Percentiles rank a stretch among this genome's conserved stretches.
These are phyloP conservation scores for Hirtodrosophila confusa DNA, from an alignment of 2,888 invertebrate genomes.

Conservation along the genomic window DNA sequence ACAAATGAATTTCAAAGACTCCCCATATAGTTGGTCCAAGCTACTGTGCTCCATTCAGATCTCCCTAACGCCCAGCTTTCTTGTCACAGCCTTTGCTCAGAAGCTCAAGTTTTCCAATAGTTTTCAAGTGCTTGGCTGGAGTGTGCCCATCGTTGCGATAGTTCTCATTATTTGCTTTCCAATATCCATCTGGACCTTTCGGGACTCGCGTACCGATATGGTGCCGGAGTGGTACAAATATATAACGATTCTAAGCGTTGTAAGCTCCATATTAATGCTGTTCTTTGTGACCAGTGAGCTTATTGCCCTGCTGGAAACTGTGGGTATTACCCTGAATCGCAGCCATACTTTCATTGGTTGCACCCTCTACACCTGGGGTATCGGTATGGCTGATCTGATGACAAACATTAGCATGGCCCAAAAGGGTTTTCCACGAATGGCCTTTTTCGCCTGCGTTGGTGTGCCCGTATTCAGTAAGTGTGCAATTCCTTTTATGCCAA, in stretches of 20 bases:
- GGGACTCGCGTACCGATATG: conserved; percentile 23
- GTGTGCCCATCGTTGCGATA: too few relatives aligned
- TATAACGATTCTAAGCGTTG: conserved; percentile 2
- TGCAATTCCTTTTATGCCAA: conserved; percentile 15
- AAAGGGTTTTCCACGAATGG: conserved; percentile 44
- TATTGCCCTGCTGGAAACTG: conserved; percentile 24
- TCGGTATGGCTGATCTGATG: conserved; percentile 18
- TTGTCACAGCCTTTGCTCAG: conserved; percentile 10
- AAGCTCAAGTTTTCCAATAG: not conserved
- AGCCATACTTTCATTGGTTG: conserved; percentile 45
- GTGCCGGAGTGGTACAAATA: conserved; percentile 33
- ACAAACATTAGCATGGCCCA: conserved; percentile 26
- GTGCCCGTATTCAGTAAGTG: conserved; percentile 28
- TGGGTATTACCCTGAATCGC: conserved; percentile 32
- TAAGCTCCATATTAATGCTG: conserved; percentile 1
- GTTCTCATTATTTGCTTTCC: not conserved
- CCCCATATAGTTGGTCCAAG: conserved; percentile 32
- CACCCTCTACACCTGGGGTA: conserved; percentile 47
- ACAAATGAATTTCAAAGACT: conserved; percentile 7
- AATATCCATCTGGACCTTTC: not conserved
- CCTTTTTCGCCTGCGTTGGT: conserved; percentile 40
- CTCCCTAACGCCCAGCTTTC: conserved; percentile 13
- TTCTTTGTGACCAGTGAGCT: conserved; percentile 31
- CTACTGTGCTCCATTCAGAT: conserved; percentile 40
- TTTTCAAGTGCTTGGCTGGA: too few relatives aligned